Base-by-base conservation (phyloP, 2,797 vertebrate species). In the Sphaeramia orbicularis region DNA sequence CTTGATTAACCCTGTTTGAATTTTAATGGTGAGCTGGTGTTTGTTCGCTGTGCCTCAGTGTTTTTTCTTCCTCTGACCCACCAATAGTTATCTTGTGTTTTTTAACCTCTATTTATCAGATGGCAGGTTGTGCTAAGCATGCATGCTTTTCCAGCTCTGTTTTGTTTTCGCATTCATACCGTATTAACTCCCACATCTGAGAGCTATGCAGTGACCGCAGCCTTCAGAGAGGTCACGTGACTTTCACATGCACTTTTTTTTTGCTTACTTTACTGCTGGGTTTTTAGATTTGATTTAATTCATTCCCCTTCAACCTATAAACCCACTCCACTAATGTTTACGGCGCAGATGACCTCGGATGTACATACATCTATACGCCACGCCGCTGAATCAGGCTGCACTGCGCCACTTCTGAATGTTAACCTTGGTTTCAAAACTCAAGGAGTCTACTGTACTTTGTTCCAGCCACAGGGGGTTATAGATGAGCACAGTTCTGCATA, bases 401-500 rank as follows among this genome's bases (percentile, higher is more conserved):
- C 65, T 61, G 81, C 86, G 57, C 71, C 79, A 74, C 64, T 71
- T 78, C 72, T 64, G 43, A 84, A 84, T 82, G 73, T 79, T 90
- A 78, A 91, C 90, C 89, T 90, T 89, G 85, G 82, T 74, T 86
- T 77, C 70, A 74, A 42, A 52, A 66, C 77, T 89, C 78, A 83
- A 88, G 80, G 84, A 89, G 82, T 61, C 80, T 50, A 71, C 86
- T 86, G 85, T 83, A 88, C 87, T 90, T 90, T 89, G 78, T 88
- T 86, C 54, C 83, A 85, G 74, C 84, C 85, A 83, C 84, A 65
- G 86, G 88, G 89, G 85, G 88, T 84, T 89, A 82, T 52, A 82
- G 82, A 88, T 76, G 85, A 91, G 90, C 85, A 52, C 74, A 52
- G 76, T 85, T 90, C 83, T 91, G 88, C 91, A 92, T 89, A 90